A percentile compares a stretch with the other conserved stretches of the same genome.
These are phyloP conservation scores for Mantis religiosa DNA, from an alignment of 2,888 invertebrate species.

Conservation along the genomic window DNA sequence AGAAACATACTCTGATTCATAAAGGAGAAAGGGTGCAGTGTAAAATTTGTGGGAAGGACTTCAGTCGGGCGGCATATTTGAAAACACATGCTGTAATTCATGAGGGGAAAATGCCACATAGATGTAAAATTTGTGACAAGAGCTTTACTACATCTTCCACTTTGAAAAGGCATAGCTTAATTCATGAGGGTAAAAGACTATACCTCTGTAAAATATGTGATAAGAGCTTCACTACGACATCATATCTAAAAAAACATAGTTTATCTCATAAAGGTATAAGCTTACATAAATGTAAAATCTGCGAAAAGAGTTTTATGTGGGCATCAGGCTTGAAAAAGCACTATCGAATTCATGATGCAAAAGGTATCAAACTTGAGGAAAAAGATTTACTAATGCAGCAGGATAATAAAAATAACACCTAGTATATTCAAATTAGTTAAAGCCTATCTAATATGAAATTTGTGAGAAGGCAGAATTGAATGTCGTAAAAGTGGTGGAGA, in stretches of 20 bases:
- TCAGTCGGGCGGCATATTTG: background rate
- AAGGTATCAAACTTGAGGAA: too few species aligned
- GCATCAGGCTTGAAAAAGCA: too few species aligned
- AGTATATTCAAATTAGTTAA: background rate
- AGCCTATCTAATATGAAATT: background rate
- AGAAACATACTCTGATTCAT: background rate
- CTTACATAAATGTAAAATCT: too few species aligned
- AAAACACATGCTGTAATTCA: background rate
- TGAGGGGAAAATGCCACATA: background rate
- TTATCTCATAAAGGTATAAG: too few species aligned
- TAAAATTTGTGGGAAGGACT: background rate
- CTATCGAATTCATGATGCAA: too few species aligned
- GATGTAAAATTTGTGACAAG: background rate
- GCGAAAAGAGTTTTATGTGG: too few species aligned
- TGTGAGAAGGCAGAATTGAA: too few species aligned
- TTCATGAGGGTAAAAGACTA: background rate
- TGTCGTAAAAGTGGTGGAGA: too few species aligned
- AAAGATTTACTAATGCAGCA: background rate
- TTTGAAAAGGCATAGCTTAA: background rate
- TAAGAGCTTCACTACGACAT: too few species aligned
- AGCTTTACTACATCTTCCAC: background rate
- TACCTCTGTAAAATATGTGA: too few species aligned
- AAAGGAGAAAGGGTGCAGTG: background rate
- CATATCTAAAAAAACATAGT: too few species aligned
- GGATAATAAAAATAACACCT: background rate